Evolutionary conservation across 2,113 vertebrate species (phyloP).

Genomic region (Cephalopterus ornatus): DNA sequence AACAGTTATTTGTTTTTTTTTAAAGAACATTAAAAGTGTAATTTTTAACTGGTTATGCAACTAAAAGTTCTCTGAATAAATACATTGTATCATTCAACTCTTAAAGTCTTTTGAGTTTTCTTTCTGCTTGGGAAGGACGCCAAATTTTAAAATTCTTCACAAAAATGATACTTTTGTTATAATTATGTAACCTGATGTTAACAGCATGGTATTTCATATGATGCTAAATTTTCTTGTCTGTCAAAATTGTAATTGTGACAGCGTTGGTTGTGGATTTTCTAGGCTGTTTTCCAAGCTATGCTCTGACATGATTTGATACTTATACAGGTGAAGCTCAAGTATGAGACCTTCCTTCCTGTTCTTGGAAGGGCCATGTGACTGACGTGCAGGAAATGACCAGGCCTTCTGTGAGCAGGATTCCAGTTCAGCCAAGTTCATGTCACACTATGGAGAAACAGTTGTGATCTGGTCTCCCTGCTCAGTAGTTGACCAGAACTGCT

Average conservation of each 20-base stretch:
- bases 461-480: neutral
- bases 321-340: neutral
- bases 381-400: neutral
- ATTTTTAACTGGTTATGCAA: neutral
- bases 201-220: neutral
- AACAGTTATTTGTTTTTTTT: neutral
- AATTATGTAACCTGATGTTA: neutral
- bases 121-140: neutral
- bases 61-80: neutral
- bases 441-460: rapidly evolving
- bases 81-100: neutral
- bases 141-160: neutral
- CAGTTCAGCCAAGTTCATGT: neutral
- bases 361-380: neutral
- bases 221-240: neutral
- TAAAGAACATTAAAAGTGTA: neutral
- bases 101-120: neutral
- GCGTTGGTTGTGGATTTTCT: neutral
- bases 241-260: neutral
- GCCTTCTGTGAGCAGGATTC: neutral
- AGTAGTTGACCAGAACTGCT: neutral
- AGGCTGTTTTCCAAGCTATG: neutral
- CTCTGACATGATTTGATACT: neutral
- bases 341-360: neutral
- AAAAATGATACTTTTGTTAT: neutral